Evolutionary conservation across 2,888 invertebrate species (phyloP).

Genomic region (Epinotia bilunana): DNA sequence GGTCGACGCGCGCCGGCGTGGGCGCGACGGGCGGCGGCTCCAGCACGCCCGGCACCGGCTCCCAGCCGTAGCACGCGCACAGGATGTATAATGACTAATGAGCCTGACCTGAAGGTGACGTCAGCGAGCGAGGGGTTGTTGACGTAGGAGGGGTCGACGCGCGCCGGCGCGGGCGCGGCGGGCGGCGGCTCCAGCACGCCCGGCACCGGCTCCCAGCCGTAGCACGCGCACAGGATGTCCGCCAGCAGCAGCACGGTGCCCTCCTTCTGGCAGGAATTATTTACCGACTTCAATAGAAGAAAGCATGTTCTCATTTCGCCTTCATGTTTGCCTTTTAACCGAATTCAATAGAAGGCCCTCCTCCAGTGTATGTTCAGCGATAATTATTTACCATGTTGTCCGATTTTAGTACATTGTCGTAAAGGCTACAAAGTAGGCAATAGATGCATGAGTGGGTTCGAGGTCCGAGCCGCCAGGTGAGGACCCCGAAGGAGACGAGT

Average conservation of each 20-base stretch:
- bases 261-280: constrained; percentile 86
- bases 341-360: no score
- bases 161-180: constrained; percentile 86
- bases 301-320: no score
- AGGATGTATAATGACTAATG: constrained; percentile 90
- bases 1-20: constrained; percentile 92
- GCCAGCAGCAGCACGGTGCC: constrained; percentile 93
- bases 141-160: constrained; percentile 96
- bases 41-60: constrained; percentile 87
- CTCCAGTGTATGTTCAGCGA: no score
- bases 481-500: no score
- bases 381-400: no score
- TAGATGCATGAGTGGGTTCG: no score
- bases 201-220: constrained; percentile 93
- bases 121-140: constrained; percentile 97
- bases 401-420: no score
- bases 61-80: constrained; percentile 95
- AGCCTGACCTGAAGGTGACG: constrained; percentile 90
- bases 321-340: no score
- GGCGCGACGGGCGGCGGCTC: constrained; percentile 85
- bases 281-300: no score
- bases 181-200: constrained; percentile 80
- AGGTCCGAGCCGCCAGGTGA: no score
- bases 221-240: constrained; percentile 95
- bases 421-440: no score